Evolutionary conservation across 2,797 vertebrate genomes (phyloP).

Genomic region (Lithobates pipiens): DNA sequence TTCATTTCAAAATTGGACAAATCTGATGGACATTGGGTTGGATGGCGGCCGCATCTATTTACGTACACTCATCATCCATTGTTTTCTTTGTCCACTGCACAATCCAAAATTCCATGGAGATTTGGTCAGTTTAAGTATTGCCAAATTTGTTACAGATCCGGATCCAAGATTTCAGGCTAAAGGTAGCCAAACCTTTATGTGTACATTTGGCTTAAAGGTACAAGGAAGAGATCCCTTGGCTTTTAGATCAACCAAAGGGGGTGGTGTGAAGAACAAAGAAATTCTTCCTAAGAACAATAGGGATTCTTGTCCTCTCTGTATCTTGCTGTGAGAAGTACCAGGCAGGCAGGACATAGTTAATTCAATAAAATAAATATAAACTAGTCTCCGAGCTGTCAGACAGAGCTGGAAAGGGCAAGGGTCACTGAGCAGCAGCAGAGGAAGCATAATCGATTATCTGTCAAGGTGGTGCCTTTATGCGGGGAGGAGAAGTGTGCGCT

Average conservation of each 20-base stretch:
- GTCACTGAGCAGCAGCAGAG: conserved; percentile 81
- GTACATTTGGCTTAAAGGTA: not conserved
- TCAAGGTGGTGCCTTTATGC: conserved; percentile 82
- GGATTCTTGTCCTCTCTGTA: conserved; percentile 6
- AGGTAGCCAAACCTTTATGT: not conserved
- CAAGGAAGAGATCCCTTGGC: not conserved
- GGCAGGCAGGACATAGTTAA: conserved; percentile 81
- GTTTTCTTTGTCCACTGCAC: not conserved
- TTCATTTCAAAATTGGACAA: not conserved
- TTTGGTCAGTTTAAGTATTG: not conserved
- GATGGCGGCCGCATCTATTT: not conserved
- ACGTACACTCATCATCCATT: not conserved
- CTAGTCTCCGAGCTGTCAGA: conserved; percentile 82
- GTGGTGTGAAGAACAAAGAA: conserved; percentile 40
- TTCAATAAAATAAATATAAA: conserved; percentile 88
- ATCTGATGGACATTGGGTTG: not conserved
- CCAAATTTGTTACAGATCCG: not conserved
- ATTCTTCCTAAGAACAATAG: conserved; percentile 44
- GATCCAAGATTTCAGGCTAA: not conserved
- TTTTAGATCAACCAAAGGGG: not conserved
- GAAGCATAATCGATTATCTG: conserved; percentile 85
- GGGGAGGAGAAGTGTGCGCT: conserved; percentile 88
- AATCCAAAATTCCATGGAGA: not conserved
- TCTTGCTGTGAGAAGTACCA: conserved; percentile 23
- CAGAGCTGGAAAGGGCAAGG: conserved; percentile 80